A percentile compares a stretch with the other conserved stretches of the same genome.
These are phyloP conservation scores for Globia sparganii DNA, from an alignment of 2,888 invertebrate species.

Conservation along the genomic window DNA sequence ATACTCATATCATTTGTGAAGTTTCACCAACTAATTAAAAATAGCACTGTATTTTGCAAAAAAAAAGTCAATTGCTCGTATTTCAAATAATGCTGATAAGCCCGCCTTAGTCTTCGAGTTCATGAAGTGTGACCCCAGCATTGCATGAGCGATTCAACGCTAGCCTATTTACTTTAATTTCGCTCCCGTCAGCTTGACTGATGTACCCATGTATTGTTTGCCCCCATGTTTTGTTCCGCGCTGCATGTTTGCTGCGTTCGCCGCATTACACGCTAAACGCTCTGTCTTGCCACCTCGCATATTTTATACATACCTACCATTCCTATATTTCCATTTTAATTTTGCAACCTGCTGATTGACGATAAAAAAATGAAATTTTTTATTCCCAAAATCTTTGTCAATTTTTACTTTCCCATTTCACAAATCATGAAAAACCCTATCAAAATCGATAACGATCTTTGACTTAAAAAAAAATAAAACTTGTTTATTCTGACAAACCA, in stretches of 20 bases:
- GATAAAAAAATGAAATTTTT: background rate
- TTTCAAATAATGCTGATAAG: background rate
- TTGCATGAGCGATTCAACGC: slow-evolving; percentile 79
- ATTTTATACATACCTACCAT: slow-evolving; percentile 38
- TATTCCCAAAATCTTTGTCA: background rate
- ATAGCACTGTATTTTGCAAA: background rate
- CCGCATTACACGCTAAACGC: slow-evolving; percentile 80
- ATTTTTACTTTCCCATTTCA: background rate
- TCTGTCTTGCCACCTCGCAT: slow-evolving; percentile 76
- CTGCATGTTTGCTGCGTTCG: slow-evolving; percentile 83
- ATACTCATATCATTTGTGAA: background rate
- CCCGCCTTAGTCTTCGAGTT: slow-evolving; percentile 41
- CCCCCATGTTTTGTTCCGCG: slow-evolving; percentile 85
- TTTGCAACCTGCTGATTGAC: slow-evolving; percentile 12
- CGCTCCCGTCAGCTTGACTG: slow-evolving; percentile 79
- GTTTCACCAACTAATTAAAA: background rate
- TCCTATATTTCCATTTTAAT: slow-evolving; percentile 13
- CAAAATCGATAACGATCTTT: background rate
- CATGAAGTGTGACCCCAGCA: slow-evolving; percentile 78
- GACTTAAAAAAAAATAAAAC: background rate
- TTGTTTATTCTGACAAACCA: background rate
- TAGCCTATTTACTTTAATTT: slow-evolving; percentile 60
- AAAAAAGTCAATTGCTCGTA: background rate
- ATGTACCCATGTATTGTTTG: slow-evolving; percentile 83
- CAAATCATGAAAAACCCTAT: background rate